Evolutionary conservation across 2,888 invertebrate genomes (phyloP), one percentile per base, ranked within the genome.

Genomic region (Torymus tubicola): DNA sequence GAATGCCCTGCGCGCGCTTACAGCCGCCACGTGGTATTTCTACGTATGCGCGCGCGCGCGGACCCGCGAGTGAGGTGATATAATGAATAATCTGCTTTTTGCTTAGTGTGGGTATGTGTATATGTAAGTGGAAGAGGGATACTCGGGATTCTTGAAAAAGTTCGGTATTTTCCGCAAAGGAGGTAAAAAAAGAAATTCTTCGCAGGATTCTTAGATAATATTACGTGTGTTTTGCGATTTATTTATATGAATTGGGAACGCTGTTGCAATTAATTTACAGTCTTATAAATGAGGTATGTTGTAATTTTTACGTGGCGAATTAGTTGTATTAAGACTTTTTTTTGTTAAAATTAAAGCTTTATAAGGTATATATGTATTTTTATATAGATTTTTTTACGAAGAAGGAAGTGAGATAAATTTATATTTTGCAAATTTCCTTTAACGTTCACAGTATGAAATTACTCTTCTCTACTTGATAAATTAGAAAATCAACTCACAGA

Each of bases 21-120:
- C 31, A 31, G 31, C 31, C 31, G 31, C 31, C 31, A 31, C 31
- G 31, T 31, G 31, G 31, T 31, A 31, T 31, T 31, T 31, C 31
- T 31, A 31, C 31, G 2, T 31, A 31, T 31, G 31, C 24, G 24
- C 24, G 24, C 31, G n/a, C n/a, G n/a, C n/a, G n/a, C n/a, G n/a
- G n/a, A n/a, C n/a, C 8, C 31, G 58, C 14, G 57, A 14, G 14
- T 55, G 68, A 61, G 61, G 24, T 61, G 61, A 61, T 61, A 61
- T 61, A 61, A 61, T 61, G 61, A 61, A 61, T 61, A 58, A 55
- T 70, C 24, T 70, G 68, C 21, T 70, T 68, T 80, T 64, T 74
- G 24, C 73, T 12, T 2, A 31, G 31, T 31, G 31, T 31, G 31
- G 2, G 31, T 31, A 4, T 31, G 31, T 31, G 31, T 31, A 8